Conservation (phyloP, 2,888 invertebrate genomes). For the Lithophane ornitopus region DNA sequence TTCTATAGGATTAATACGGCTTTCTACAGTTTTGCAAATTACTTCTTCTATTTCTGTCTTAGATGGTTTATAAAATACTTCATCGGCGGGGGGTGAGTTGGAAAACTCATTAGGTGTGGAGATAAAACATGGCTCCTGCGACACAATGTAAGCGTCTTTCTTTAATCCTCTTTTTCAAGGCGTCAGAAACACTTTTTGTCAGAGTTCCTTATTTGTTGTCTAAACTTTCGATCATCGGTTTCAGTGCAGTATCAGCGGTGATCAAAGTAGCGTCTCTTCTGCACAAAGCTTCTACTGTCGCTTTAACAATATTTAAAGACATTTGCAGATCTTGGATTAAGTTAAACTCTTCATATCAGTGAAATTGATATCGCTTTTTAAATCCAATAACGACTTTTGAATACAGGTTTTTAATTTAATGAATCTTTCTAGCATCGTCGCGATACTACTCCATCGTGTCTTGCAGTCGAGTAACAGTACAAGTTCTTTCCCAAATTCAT, state of each 20-base stretch:
- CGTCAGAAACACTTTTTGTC: too few species aligned
- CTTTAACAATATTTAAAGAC: not conserved
- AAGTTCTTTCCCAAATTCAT: too few species aligned
- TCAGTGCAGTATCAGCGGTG: not conserved
- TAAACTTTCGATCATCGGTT: not conserved
- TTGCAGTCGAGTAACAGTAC: too few species aligned
- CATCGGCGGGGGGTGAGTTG: not conserved
- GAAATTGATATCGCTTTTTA: too few species aligned
- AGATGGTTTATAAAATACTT: constrained; percentile 4
- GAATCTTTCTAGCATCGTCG: too few species aligned
- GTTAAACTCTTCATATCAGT: too few species aligned
- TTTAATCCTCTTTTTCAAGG: not conserved
- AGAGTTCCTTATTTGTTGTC: not conserved
- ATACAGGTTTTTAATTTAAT: too few species aligned
- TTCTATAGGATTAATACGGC: not conserved
- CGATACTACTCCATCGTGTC: too few species aligned
- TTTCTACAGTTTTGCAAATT: constrained; percentile 5
- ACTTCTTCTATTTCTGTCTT: constrained; percentile 9
- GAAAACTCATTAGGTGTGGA: constrained; percentile 2
- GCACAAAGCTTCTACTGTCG: not conserved
- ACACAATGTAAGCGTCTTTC: not conserved
- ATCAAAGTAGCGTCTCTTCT: not conserved
- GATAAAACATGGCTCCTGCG: not conserved
- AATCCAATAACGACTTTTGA: too few species aligned
- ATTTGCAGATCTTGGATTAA: too few species aligned